These are phyloP conservation scores for Odontomachus brunneus DNA, from an alignment of 1,140 invertebrate species.

Conservation along the genomic window DNA sequence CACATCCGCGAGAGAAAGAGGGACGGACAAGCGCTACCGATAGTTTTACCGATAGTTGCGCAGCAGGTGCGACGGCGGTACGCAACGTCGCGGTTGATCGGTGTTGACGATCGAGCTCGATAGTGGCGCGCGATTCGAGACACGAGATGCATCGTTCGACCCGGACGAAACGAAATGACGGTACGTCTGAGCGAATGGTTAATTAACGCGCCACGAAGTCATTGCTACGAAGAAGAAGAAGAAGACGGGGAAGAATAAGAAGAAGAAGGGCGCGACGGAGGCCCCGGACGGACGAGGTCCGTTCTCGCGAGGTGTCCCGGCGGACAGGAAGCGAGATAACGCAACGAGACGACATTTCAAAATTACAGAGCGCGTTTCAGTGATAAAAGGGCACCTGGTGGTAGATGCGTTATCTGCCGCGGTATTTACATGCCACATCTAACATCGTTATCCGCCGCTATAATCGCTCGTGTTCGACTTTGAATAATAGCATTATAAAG, in stretches of 20 bases:
- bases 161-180: background rate
- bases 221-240: no score
- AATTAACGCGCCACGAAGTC: no score
- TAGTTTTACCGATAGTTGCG: slow-evolving; percentile 29
- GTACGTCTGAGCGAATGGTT: no score
- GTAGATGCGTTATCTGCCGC: slow-evolving; percentile 14
- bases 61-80: slow-evolving; percentile 18
- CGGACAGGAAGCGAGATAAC: slow-evolving; percentile 6
- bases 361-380: slow-evolving; percentile 31
- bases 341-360: slow-evolving; percentile 35
- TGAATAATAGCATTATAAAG: slow-evolving; percentile 22
- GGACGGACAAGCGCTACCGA: slow-evolving; percentile 3
- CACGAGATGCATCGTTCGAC: background rate
- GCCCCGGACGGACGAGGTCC: background rate
- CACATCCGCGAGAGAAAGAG: slow-evolving; percentile 25
- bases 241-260: no score
- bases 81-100: background rate
- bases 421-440: slow-evolving; percentile 29
- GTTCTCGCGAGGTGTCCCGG: background rate
- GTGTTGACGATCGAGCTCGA: background rate
- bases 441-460: slow-evolving; percentile 22
- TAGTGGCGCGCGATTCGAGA: background rate
- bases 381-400: slow-evolving; percentile 1
- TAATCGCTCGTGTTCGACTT: slow-evolving; percentile 26
- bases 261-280: background rate